These are phyloP conservation scores for Philonicus albiceps DNA, from an alignment of 2,888 invertebrate species.

Conservation along the genomic window DNA sequence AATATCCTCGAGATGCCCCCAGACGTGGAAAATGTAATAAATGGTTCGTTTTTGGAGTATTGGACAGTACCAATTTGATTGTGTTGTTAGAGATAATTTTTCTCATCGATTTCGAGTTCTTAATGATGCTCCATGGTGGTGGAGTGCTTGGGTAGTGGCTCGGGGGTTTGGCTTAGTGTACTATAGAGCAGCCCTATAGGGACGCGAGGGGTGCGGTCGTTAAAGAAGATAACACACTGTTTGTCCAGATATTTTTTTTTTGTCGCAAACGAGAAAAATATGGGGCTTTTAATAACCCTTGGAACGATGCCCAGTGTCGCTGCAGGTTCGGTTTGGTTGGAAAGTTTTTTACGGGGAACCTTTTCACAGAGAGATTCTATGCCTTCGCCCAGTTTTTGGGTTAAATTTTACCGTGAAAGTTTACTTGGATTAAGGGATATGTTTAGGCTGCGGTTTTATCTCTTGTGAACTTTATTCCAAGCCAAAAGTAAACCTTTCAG, in stretches of 20 bases:
- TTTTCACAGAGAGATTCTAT: not conserved
- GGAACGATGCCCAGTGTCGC: constrained; percentile 1
- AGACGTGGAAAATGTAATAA: not conserved
- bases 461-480: not conserved
- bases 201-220: not conserved
- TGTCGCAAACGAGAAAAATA: not conserved
- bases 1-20: not conserved
- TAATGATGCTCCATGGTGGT: not conserved
- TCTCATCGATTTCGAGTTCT: not conserved
- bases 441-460: constrained; percentile 10
- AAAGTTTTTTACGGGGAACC: not conserved
- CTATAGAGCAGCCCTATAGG: not conserved
- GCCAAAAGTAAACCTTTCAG: not conserved
- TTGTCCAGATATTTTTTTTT: not conserved
- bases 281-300: not conserved
- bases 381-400: not conserved
- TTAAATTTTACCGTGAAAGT: not conserved
- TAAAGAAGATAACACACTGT: not conserved
- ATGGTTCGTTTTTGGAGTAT: not conserved
- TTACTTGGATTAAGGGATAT: not conserved
- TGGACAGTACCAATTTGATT: not conserved
- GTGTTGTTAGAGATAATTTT: not conserved
- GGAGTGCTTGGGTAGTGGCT: not conserved
- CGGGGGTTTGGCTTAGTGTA: not conserved
- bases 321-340: not conserved